Percentiles rank a stretch among this genome's conserved stretches.
phyloP scores from a whole-genome alignment of 2,888 invertebrate species.

The Nemotelus pantherinus region DNA sequence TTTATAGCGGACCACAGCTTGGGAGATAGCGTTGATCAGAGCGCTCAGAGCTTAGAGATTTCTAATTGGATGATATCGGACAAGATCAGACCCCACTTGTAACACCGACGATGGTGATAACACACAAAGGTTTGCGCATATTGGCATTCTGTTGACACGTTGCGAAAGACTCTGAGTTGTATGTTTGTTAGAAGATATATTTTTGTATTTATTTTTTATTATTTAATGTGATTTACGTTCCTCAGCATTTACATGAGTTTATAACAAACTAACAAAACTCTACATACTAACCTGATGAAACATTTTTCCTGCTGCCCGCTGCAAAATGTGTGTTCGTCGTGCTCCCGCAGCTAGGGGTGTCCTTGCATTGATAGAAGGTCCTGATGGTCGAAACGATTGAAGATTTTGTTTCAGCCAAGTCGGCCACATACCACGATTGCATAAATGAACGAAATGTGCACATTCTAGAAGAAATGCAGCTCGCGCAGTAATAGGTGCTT shows the following conservation, averaged over 20 bases:
- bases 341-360: conserved; percentile 68
- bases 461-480: conserved; percentile 94
- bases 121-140: no score
- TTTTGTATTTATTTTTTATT: no score
- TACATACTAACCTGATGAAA: conserved; percentile 77
- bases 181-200: no score
- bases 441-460: conserved; percentile 95
- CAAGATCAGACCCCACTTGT: no score
- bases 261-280: not conserved
- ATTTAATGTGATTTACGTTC: not conserved
- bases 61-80: no score
- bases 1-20: no score
- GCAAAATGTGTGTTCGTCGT: conserved; percentile 76
- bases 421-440: conserved; percentile 99
- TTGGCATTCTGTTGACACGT: no score
- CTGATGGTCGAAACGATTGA: conserved; percentile 75
- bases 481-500: conserved; percentile 92
- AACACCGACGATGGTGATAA: no score
- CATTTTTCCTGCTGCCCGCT: conserved; percentile 93
- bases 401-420: conserved; percentile 94
- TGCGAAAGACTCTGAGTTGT: no score
- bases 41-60: no score
- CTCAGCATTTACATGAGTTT: not conserved
- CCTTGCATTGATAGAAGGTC: conserved; percentile 68
- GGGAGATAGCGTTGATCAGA: no score